phyloP scores from a whole-genome alignment of 2,797 vertebrate genomes.

The Danionella dracula region DNA sequence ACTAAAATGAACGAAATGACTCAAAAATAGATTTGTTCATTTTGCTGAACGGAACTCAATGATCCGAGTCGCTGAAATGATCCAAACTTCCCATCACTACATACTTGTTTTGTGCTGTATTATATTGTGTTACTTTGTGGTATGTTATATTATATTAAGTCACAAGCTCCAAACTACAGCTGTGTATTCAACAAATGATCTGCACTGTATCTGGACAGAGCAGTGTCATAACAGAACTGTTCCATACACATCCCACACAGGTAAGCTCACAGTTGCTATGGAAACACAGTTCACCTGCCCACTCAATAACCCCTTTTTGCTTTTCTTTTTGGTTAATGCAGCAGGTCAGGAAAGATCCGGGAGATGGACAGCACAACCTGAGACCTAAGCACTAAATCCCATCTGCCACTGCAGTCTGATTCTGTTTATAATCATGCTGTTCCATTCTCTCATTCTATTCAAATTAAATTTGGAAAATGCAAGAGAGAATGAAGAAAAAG shows the following conservation, averaged over 20 bases:
- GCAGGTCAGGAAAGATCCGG: constrained; percentile 15
- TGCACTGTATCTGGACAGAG: background rate
- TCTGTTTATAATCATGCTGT: background rate
- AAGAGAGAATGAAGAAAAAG: background rate
- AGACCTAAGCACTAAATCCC: background rate
- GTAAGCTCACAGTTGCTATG: constrained; percentile 63
- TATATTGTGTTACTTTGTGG: no score
- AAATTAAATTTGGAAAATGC: background rate
- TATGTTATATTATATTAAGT: no score
- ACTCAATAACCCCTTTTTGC: constrained; percentile 43
- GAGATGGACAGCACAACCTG: constrained; percentile 16
- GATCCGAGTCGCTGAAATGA: no score
- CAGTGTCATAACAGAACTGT: constrained; percentile 30
- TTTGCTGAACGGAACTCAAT: no score
- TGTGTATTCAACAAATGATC: background rate
- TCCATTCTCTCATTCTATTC: background rate
- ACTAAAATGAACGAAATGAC: no score
- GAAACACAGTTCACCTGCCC: constrained; percentile 50
- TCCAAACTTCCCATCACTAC: no score
- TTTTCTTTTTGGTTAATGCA: constrained; percentile 25
- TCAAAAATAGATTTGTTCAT: no score
- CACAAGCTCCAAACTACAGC: background rate
- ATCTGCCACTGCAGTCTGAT: background rate
- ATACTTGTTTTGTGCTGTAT: no score
- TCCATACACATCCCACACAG: constrained; percentile 49